Evolutionary conservation across 2,888 invertebrate genomes (phyloP).

Genomic region (Spilarctia lutea): DNA sequence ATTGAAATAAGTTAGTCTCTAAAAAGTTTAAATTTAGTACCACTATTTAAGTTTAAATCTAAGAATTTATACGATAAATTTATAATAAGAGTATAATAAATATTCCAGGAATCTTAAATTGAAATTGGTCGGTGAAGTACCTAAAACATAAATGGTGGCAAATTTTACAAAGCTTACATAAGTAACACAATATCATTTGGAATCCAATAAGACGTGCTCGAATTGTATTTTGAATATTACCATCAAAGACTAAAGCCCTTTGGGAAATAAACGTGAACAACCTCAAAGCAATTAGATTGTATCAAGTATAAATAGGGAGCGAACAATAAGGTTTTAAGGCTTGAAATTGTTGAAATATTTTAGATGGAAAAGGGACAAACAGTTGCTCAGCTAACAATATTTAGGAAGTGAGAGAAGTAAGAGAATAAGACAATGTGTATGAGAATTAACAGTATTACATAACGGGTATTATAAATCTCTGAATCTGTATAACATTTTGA

Average conservation of each 20-base stretch:
- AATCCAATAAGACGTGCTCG: slow-evolving; percentile 41
- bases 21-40: not conserved
- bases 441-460: not conserved
- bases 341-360: slow-evolving; percentile 8
- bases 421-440: not conserved
- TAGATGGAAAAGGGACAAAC: not conserved
- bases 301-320: slow-evolving; percentile 40
- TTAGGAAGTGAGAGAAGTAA: too few species aligned
- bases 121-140: not conserved
- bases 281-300: slow-evolving; percentile 48
- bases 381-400: not conserved
- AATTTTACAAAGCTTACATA: slow-evolving; percentile 23
- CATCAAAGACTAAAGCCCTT: slow-evolving; percentile 45
- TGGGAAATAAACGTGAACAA: slow-evolving; percentile 45
- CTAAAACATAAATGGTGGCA: slow-evolving; percentile 6
- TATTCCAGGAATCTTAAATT: not conserved
- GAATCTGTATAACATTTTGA: not conserved
- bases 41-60: not conserved
- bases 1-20: not conserved
- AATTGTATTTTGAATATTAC: slow-evolving; percentile 44
- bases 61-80: not conserved
- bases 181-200: slow-evolving; percentile 27
- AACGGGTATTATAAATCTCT: not conserved
- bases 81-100: not conserved
- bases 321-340: slow-evolving; percentile 16